Conservation (phyloP, 1,140 invertebrate species). For the Psilanteris sp. region DNA sequence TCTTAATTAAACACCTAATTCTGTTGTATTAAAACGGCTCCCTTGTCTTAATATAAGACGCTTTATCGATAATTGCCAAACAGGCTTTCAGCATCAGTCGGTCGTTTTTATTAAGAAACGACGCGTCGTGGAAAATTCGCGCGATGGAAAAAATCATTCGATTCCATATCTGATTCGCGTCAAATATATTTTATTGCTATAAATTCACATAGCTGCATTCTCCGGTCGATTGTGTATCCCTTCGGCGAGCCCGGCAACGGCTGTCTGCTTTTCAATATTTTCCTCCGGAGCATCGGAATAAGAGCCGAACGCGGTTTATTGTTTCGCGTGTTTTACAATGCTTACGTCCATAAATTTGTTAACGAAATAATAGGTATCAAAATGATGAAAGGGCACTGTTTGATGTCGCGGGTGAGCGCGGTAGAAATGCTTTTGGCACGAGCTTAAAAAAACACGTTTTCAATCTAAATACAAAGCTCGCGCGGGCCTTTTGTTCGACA, state of each 20-base stretch:
- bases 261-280: constrained; percentile 19
- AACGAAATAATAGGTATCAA: constrained; percentile 52
- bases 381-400: constrained; percentile 36
- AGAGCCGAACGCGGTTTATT: constrained; percentile 35
- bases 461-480: constrained; percentile 43
- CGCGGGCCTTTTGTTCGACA: constrained; percentile 22
- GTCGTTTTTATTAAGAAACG: too few species aligned
- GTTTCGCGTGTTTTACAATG: constrained; percentile 39
- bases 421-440: constrained; percentile 26
- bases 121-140: too few species aligned
- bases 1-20: too few species aligned
- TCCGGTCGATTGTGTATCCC: constrained; percentile 11
- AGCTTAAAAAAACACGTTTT: constrained; percentile 41
- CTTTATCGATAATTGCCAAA: too few species aligned
- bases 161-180: not conserved
- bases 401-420: constrained; percentile 20
- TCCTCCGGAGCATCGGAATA: constrained; percentile 24
- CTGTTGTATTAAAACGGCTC: too few species aligned
- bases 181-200: constrained; percentile 15
- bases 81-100: too few species aligned
- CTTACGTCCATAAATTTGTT: constrained; percentile 52
- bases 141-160: not conserved
- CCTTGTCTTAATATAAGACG: too few species aligned
- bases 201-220: constrained; percentile 11
- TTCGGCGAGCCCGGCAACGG: not conserved